Conservation (phyloP, 2,888 invertebrate genomes). For the Aphidoletes aphidimyza region DNA sequence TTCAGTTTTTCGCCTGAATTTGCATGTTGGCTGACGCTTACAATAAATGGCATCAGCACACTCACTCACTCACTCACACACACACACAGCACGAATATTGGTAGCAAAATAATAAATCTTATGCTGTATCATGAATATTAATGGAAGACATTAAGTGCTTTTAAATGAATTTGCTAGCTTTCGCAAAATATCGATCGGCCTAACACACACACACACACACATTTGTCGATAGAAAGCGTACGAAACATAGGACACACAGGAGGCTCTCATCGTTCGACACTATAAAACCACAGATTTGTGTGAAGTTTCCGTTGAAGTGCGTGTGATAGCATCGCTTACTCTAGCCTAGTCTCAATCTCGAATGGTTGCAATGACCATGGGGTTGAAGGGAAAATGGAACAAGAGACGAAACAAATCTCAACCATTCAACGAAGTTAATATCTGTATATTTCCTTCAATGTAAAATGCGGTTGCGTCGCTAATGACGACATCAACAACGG, state of each 20-base stretch:
- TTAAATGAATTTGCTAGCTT: background rate
- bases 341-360: background rate
- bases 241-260: too few species aligned
- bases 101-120: conserved; percentile 1
- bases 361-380: background rate
- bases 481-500: background rate
- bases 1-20: too few species aligned
- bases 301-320: background rate
- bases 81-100: too few species aligned
- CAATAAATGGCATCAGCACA: too few species aligned
- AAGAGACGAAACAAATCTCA: background rate
- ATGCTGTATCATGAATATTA: conserved; percentile 33
- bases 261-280: background rate
- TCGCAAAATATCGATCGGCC: background rate
- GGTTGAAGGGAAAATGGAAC: background rate
- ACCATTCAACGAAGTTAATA: background rate
- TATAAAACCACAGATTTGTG: background rate
- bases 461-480: background rate
- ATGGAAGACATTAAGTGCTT: conserved; percentile 36
- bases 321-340: background rate
- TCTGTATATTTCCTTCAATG: background rate
- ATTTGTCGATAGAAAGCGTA: too few species aligned
- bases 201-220: too few species aligned
- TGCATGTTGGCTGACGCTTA: too few species aligned
- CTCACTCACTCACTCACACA: too few species aligned